phyloP scores from a whole-genome alignment of 2,888 invertebrate genomes.

The Volucella zonaria region DNA sequence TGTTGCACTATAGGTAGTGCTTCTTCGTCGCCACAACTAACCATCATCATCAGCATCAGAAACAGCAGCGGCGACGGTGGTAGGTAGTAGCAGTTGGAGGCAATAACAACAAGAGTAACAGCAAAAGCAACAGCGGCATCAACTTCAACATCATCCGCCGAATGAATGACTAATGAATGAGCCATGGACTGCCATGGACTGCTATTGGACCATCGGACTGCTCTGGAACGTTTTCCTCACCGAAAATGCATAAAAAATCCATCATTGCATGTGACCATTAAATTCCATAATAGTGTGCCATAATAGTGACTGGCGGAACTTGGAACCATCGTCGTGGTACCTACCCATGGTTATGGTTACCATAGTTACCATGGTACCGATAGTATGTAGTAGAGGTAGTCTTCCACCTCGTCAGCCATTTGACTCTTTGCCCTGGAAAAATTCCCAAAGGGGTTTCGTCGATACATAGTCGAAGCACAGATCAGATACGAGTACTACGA shows the following conservation, averaged over 20 bases:
- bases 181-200: constrained; percentile 45
- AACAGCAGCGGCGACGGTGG: constrained; percentile 12
- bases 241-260: constrained; percentile 70
- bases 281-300: constrained; percentile 68
- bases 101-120: background rate
- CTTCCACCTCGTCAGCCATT: constrained; percentile 53
- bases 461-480: background rate
- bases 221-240: constrained; percentile 55
- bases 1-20: constrained; percentile 16
- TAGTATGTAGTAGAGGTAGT: constrained; percentile 2
- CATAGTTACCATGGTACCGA: too few species aligned
- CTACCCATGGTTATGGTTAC: background rate
- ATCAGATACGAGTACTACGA: constrained; percentile 14
- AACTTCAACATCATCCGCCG: constrained; percentile 39
- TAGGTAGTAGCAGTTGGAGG: background rate
- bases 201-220: background rate
- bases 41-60: constrained; percentile 40
- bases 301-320: constrained; percentile 47
- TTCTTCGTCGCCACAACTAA: constrained; percentile 26
- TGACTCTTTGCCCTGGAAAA: constrained; percentile 67
- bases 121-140: background rate
- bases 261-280: constrained; percentile 70
- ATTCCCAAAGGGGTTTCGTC: constrained; percentile 54
- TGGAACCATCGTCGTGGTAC: background rate
- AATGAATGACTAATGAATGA: constrained; percentile 74